These are phyloP conservation scores for Fundulus diaphanus DNA, from an alignment of 2,797 vertebrate genomes.

Conservation along the genomic window DNA sequence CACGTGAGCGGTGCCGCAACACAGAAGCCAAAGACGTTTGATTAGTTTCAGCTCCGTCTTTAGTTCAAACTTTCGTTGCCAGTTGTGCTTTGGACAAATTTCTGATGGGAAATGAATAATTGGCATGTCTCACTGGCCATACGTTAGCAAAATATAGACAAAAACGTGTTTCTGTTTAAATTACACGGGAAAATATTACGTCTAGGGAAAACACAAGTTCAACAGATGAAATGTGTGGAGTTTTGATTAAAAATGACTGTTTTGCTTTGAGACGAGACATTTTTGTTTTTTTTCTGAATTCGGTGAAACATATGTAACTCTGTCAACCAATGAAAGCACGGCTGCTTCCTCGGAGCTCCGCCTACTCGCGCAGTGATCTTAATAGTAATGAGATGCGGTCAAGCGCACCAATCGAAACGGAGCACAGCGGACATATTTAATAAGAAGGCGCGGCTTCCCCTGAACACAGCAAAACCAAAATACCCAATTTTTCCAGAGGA, in stretches of 20 bases:
- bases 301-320: slow-evolving; percentile 40
- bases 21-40: not conserved
- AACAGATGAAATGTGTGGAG: not conserved
- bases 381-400: slow-evolving; percentile 37
- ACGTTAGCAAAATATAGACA: not conserved
- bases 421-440: not conserved
- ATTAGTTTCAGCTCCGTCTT: not conserved
- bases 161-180: not conserved
- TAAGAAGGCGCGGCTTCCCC: slow-evolving; percentile 11
- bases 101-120: not conserved
- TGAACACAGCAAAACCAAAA: not conserved
- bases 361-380: not conserved
- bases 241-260: not conserved
- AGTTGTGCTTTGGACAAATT: not conserved
- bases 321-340: slow-evolving; percentile 54
- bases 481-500: not conserved
- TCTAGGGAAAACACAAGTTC: no score
- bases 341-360: not conserved
- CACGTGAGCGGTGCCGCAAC: slow-evolving; percentile 45
- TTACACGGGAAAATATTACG: not conserved
- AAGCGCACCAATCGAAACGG: slow-evolving; percentile 40
- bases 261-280: slow-evolving; percentile 18
- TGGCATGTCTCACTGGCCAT: not conserved
- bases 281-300: not conserved
- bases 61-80: not conserved